Evolutionary conservation across 2,113 vertebrate species (phyloP).

Genomic region (Passer montanus): DNA sequence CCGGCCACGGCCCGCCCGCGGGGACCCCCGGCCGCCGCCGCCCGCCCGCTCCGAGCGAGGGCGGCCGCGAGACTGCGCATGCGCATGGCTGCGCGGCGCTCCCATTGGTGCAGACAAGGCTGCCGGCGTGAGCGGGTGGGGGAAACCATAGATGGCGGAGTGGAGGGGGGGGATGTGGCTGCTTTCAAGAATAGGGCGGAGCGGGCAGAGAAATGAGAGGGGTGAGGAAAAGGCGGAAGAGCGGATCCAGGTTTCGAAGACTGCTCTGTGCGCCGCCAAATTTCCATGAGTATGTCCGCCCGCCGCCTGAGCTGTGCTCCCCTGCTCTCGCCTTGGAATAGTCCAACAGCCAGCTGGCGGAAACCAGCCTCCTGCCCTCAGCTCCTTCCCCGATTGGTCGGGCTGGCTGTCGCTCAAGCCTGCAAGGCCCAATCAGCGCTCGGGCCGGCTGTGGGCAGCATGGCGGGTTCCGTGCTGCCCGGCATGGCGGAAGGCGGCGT

Average conservation of each 20-base stretch:
- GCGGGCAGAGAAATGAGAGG: accelerated
- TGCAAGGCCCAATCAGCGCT: neutral
- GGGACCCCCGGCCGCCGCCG: neutral
- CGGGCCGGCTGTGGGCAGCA: accelerated
- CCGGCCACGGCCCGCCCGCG: neutral
- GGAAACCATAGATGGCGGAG: neutral
- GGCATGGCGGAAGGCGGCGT: accelerated
- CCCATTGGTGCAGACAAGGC: neutral
- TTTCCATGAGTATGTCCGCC: accelerated
- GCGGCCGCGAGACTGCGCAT: neutral
- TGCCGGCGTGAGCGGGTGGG: no score
- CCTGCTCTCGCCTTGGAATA: neutral
- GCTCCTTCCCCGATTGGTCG: accelerated
- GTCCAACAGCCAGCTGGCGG: neutral
- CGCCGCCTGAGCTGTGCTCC: accelerated
- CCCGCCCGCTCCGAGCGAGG: conserved; percentile 21
- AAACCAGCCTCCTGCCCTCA: accelerated
- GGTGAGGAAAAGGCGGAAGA: accelerated
- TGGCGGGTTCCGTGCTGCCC: accelerated
- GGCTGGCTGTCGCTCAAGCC: neutral
- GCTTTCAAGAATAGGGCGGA: accelerated
- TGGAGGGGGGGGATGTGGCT: neutral
- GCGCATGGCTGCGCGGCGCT: neutral
- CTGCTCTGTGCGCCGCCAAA: accelerated
- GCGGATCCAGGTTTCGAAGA: accelerated